Evolutionary conservation across 2,888 invertebrate genomes (phyloP).

Genomic region (Boloria selene): DNA sequence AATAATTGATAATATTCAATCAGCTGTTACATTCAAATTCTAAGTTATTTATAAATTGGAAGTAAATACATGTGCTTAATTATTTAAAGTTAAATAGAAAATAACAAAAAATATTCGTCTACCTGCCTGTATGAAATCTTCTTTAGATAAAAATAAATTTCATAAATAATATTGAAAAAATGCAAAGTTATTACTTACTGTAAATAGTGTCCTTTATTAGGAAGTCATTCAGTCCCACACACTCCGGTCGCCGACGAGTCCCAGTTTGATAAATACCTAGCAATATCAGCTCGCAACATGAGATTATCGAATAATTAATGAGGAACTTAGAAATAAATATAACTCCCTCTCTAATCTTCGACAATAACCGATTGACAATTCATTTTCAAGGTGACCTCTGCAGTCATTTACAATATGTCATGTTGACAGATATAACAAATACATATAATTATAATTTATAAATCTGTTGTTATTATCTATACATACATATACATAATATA

Average conservation of each 20-base stretch:
- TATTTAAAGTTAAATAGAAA: too few relatives aligned
- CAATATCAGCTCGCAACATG: background rate
- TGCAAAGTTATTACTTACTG: constrained; percentile 9
- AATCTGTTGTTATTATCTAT: background rate
- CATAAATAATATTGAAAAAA: too few relatives aligned
- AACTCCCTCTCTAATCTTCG: constrained; percentile 20
- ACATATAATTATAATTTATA: too few relatives aligned
- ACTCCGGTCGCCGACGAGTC: background rate
- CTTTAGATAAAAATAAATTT: too few relatives aligned
- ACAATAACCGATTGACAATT: constrained; percentile 24
- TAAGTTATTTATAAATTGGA: too few relatives aligned
- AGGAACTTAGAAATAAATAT: constrained; percentile 15
- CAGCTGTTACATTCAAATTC: too few relatives aligned
- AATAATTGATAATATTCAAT: too few relatives aligned
- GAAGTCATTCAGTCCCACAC: background rate
- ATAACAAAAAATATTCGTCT: too few relatives aligned
- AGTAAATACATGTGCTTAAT: too few relatives aligned
- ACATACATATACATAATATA: too few relatives aligned
- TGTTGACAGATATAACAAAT: constrained; percentile 17
- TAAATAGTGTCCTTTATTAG: background rate
- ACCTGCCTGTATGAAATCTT: too few relatives aligned
- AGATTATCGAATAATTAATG: background rate
- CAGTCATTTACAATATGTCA: constrained; percentile 16
- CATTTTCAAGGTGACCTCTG: constrained; percentile 24
- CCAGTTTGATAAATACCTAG: too few relatives aligned